Conservation (phyloP, 2,888 invertebrate species). For the Drosophila emarginata region DNA sequence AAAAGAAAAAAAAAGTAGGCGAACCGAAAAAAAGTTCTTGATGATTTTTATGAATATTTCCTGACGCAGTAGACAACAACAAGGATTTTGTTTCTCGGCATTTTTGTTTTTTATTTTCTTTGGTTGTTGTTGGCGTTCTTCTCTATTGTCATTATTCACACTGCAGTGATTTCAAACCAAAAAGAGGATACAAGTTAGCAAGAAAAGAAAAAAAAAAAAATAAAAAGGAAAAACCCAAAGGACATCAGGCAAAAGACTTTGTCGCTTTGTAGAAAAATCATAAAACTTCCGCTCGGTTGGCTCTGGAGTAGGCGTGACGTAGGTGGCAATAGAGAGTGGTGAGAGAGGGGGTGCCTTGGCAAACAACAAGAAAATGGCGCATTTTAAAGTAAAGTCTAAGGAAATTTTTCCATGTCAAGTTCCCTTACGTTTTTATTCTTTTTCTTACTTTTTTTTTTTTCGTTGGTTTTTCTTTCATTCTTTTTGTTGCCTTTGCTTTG, state of each 20-base stretch:
- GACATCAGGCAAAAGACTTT: slow-evolving; percentile 55
- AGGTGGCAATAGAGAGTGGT: background rate
- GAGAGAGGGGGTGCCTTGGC: slow-evolving; percentile 31
- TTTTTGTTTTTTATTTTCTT: slow-evolving; percentile 24
- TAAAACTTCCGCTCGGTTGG: slow-evolving; percentile 75
- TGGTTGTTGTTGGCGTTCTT: slow-evolving; percentile 17
- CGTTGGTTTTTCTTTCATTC: background rate
- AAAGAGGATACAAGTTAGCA: slow-evolving; percentile 8
- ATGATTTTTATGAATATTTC: slow-evolving; percentile 66
- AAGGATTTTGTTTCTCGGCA: slow-evolving; percentile 44
- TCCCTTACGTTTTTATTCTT: slow-evolving; percentile 40
- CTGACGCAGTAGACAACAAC: slow-evolving; percentile 46
- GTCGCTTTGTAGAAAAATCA: slow-evolving; percentile 75
- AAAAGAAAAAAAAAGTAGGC: slow-evolving; percentile 8
- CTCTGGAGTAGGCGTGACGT: slow-evolving; percentile 16
- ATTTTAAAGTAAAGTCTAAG: slow-evolving; percentile 68
- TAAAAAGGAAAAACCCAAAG: slow-evolving; percentile 43
- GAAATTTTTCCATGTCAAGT: slow-evolving; percentile 50
- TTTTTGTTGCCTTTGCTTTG: slow-evolving; percentile 9
- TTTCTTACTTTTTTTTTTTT: slow-evolving; percentile 26
- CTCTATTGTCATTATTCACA: slow-evolving; percentile 65
- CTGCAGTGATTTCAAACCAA: slow-evolving; percentile 68
- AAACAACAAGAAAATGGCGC: slow-evolving; percentile 75
- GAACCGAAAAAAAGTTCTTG: slow-evolving; percentile 13
- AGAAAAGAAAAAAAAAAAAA: slow-evolving; percentile 21